Percentiles rank a stretch among this genome's conserved stretches.
phyloP scores from a whole-genome alignment of 1,140 invertebrate genomes.

The Solenopsis invicta region DNA sequence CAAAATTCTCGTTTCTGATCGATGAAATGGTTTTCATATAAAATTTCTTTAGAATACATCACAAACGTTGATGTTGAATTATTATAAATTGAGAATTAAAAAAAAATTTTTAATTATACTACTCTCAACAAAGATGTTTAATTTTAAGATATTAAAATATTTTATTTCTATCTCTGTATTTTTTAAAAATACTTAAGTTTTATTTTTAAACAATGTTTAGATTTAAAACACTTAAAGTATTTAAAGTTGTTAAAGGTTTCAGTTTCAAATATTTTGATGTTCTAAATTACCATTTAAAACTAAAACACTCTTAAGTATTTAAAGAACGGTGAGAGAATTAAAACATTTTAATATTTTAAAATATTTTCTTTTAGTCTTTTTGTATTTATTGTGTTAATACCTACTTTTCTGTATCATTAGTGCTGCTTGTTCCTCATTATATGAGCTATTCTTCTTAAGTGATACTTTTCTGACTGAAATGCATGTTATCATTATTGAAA shows the following conservation, averaged over 20 bases:
- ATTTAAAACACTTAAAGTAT: too few relatives aligned
- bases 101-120: too few relatives aligned
- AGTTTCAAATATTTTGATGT: too few relatives aligned
- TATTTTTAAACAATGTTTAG: too few relatives aligned
- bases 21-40: not conserved
- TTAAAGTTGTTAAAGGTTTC: too few relatives aligned
- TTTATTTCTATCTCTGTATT: not conserved
- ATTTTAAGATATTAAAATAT: not conserved
- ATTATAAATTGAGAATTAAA: not conserved
- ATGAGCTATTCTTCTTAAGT: slow-evolving; percentile 70
- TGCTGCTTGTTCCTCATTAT: slow-evolving; percentile 90
- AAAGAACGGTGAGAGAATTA: too few relatives aligned
- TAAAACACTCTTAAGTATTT: too few relatives aligned
- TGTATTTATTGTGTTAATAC: not conserved
- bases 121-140: too few relatives aligned
- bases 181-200: not conserved
- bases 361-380: not conserved
- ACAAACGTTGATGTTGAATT: not conserved
- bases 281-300: too few relatives aligned
- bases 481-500: slow-evolving; percentile 74
- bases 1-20: too few relatives aligned
- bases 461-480: slow-evolving; percentile 85
- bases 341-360: too few relatives aligned
- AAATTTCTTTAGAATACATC: not conserved
- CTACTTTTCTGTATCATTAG: slow-evolving; percentile 92